Evolutionary conservation across 2,797 vertebrate species (phyloP).

Genomic region (Hoplostethus atlanticus): DNA sequence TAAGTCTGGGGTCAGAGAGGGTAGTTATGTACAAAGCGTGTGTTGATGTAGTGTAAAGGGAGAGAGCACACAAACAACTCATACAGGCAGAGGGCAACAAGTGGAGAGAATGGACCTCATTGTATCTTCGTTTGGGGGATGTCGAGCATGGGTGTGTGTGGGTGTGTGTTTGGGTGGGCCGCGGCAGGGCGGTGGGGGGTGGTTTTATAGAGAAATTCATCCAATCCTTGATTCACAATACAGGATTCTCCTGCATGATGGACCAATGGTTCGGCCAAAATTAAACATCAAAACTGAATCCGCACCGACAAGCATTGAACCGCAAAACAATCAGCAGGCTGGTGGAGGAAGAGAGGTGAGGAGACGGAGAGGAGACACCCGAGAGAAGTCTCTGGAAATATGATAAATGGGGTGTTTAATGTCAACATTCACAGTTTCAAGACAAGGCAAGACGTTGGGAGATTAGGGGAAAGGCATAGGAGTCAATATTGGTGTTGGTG

Average conservation of each 20-base stretch:
- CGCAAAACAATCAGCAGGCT: slow-evolving; percentile 55
- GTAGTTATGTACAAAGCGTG: slow-evolving; percentile 73
- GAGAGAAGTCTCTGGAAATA: slow-evolving; percentile 69
- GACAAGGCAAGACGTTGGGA: slow-evolving; percentile 77
- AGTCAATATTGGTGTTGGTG: slow-evolving; percentile 83
- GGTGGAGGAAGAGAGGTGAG: slow-evolving; percentile 31
- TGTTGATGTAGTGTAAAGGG: slow-evolving; percentile 78
- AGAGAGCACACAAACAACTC: slow-evolving; percentile 72
- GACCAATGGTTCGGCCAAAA: slow-evolving; percentile 24
- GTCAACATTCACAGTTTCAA: slow-evolving; percentile 71
- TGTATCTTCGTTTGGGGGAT: slow-evolving; percentile 67
- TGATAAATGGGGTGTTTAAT: slow-evolving; percentile 79
- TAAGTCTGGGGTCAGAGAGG: slow-evolving; percentile 59
- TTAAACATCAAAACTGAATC: slow-evolving; percentile 65
- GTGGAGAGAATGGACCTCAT: slow-evolving; percentile 75
- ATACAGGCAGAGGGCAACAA: slow-evolving; percentile 71
- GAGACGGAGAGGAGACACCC: slow-evolving; percentile 45
- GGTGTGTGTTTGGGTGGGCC: slow-evolving; percentile 43
- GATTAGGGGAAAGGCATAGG: slow-evolving; percentile 71
- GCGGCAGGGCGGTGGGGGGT: slow-evolving; percentile 2
- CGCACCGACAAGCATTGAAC: slow-evolving; percentile 54
- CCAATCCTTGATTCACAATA: background rate
- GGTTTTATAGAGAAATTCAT: slow-evolving; percentile 17
- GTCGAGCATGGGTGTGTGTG: slow-evolving; percentile 46
- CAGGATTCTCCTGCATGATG: background rate